These are phyloP conservation scores for Anas platyrhynchos DNA, from an alignment of 2,113 vertebrate genomes.

Conservation along the genomic window DNA sequence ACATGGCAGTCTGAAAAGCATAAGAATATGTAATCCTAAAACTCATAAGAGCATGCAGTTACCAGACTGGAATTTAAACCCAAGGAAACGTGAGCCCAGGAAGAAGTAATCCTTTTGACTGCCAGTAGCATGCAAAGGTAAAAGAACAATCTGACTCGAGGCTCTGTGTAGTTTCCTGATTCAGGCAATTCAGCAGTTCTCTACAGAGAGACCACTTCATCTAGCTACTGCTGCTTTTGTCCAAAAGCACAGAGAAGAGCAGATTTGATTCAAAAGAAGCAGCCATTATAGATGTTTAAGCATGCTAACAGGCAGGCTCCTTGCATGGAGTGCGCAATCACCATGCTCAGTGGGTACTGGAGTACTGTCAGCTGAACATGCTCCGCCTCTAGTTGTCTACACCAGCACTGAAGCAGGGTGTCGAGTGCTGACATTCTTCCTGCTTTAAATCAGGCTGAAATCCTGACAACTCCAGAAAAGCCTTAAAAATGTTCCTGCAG, in stretches of 20 bases:
- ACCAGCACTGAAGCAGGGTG: rapidly evolving
- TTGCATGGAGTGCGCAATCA: rapidly evolving
- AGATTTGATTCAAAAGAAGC: neutral
- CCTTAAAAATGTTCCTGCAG: rapidly evolving
- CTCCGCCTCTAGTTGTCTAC: rapidly evolving
- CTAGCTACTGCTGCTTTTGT: neutral
- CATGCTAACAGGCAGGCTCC: rapidly evolving
- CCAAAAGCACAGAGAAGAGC: neutral
- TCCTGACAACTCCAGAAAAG: rapidly evolving
- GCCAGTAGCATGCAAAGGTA: neutral
- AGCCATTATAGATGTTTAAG: rapidly evolving
- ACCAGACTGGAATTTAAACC: conserved; percentile 37
- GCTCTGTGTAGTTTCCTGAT: neutral
- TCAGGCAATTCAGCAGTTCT: neutral
- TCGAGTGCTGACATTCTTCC: rapidly evolving
- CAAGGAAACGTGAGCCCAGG: conserved; percentile 12
- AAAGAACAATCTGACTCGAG: neutral
- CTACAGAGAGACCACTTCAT: neutral
- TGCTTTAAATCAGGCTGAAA: rapidly evolving
- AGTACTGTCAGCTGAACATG: rapidly evolving
- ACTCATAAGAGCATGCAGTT: neutral
- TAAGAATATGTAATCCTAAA: conserved; percentile 20
- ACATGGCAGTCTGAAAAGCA: neutral
- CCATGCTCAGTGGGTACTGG: rapidly evolving
- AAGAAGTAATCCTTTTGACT: conserved; percentile 28